A percentile compares a stretch with the other conserved stretches of the same genome.
Evolutionary conservation across 2,888 invertebrate genomes (phyloP).

Genomic region (Arctia plantaginis): DNA sequence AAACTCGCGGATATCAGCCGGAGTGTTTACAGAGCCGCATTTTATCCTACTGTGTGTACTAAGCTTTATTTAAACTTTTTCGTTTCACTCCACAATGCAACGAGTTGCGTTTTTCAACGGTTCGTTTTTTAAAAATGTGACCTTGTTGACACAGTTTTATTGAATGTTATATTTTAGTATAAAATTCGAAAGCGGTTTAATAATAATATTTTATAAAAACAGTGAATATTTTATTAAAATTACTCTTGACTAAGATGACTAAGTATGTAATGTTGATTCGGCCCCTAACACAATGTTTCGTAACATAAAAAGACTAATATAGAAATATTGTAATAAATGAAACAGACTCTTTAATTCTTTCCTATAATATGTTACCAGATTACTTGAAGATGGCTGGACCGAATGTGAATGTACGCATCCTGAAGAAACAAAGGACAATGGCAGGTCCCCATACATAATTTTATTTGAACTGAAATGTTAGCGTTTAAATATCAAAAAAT

Average conservation of each 20-base stretch:
- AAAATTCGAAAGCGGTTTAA: neutral
- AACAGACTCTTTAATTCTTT: no score
- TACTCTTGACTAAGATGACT: neutral
- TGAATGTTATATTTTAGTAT: neutral
- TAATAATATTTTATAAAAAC: neutral
- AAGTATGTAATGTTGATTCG: neutral
- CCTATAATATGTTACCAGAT: no score
- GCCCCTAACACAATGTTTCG: no score
- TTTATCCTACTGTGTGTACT: constrained; percentile 40
- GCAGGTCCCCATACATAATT: no score
- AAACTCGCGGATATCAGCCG: constrained; percentile 54
- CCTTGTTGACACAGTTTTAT: neutral
- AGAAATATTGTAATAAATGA: no score
- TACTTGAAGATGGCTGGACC: no score
- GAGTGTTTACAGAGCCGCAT: constrained; percentile 43
- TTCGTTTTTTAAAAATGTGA: constrained; percentile 4
- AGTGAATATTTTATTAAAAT: neutral
- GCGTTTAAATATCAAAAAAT: no score
- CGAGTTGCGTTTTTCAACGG: constrained; percentile 6
- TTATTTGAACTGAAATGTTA: no score
- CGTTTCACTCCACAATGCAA: constrained; percentile 2
- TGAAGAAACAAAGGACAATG: no score
- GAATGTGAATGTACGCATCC: no score
- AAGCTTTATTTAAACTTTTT: constrained; percentile 51
- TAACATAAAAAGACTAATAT: no score